These are phyloP conservation scores for Crax fasciolata DNA, from an alignment of 2,797 vertebrate species.

Conservation along the genomic window DNA sequence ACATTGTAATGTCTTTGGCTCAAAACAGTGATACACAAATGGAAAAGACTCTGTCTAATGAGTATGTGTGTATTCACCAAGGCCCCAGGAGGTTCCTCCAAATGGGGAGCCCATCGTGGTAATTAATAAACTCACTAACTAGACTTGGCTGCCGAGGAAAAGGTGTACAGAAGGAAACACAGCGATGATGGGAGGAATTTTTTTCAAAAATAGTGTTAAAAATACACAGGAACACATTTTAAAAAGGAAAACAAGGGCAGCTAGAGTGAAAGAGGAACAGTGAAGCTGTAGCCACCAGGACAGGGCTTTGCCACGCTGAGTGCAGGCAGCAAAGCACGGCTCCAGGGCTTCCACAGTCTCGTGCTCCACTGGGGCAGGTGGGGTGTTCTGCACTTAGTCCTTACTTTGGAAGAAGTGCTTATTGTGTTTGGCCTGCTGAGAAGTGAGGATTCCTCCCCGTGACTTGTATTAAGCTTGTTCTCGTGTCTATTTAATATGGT, in stretches of 20 bases:
- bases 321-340: background rate
- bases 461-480: constrained; percentile 58
- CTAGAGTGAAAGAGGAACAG: background rate
- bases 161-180: constrained; percentile 35
- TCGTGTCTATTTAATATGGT: constrained; percentile 29
- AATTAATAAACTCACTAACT: constrained; percentile 75
- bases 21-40: constrained; percentile 63
- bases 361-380: background rate
- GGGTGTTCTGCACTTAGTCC: background rate
- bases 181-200: background rate
- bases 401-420: constrained; percentile 10
- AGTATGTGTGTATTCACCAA: constrained; percentile 40
- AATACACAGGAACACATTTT: background rate
- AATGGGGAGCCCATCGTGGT: constrained; percentile 63
- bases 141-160: constrained; percentile 29
- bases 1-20: constrained; percentile 45
- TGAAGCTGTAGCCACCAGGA: background rate
- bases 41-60: constrained; percentile 66
- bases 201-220: background rate
- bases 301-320: background rate
- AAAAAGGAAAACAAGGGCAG: background rate
- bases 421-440: constrained; percentile 58
- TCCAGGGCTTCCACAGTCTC: background rate
- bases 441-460: constrained; percentile 48
- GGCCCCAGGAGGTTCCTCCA: constrained; percentile 61